Percentiles rank a stretch among this genome's conserved stretches.
phyloP scores from a whole-genome alignment of 2,888 invertebrate genomes.

The Hirtodrosophila cameraria region DNA sequence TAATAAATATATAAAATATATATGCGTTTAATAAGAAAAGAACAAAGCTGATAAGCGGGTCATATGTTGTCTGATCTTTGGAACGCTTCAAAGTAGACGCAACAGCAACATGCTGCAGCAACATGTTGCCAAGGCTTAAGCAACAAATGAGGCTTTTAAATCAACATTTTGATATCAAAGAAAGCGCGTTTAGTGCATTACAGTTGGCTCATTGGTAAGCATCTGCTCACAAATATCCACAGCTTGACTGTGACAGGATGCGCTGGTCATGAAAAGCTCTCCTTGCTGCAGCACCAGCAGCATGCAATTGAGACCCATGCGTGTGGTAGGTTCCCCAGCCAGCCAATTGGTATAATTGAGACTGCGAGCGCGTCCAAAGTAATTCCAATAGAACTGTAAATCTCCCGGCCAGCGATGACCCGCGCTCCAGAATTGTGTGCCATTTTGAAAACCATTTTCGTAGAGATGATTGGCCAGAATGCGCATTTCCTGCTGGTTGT shows the following conservation, averaged over 20 bases:
- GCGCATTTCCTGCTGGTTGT: slow-evolving; percentile 63
- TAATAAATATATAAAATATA: no score
- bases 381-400: slow-evolving; percentile 68
- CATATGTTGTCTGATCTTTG: no score
- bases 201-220: slow-evolving; percentile 43
- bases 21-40: no score
- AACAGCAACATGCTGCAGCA: no score
- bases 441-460: slow-evolving; percentile 50
- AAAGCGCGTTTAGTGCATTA: slow-evolving; percentile 53
- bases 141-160: no score
- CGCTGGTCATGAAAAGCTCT: slow-evolving; percentile 60
- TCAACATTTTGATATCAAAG: no score
- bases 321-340: slow-evolving; percentile 51
- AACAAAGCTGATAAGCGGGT: no score
- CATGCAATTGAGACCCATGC: slow-evolving; percentile 61
- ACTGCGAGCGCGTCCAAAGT: slow-evolving; percentile 63
- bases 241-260: slow-evolving; percentile 53
- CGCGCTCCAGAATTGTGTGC: slow-evolving; percentile 71
- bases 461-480: slow-evolving; percentile 59
- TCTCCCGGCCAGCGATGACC: slow-evolving; percentile 70
- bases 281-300: slow-evolving; percentile 55
- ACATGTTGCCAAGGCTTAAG: no score
- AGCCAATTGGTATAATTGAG: slow-evolving; percentile 69
- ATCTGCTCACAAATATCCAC: slow-evolving; percentile 67
- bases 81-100: no score